Evolutionary conservation across 2,888 invertebrate species (phyloP).

Genomic region (Cataglyphis altisquamis): DNA sequence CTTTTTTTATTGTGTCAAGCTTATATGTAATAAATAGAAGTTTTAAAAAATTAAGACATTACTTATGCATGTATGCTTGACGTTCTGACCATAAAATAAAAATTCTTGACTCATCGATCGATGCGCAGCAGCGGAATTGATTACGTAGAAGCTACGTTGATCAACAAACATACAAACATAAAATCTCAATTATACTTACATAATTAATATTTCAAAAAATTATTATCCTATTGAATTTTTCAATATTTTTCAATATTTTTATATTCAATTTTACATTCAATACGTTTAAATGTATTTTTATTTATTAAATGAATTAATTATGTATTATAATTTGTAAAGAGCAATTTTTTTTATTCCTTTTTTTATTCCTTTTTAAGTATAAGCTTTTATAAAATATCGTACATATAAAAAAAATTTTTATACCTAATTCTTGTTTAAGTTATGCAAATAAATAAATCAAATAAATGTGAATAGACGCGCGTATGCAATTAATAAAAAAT

Average conservation of each 20-base stretch:
- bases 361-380: not conserved
- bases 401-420: not conserved
- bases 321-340: not conserved
- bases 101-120: not conserved
- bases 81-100: not conserved
- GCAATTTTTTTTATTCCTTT: not conserved
- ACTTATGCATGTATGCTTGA: not conserved
- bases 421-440: not conserved
- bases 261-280: not conserved
- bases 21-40: not conserved
- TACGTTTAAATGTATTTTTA: not conserved
- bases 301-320: not conserved
- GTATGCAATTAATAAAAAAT: not conserved
- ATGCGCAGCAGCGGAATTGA: not conserved
- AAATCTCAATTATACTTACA: not conserved
- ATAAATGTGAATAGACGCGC: not conserved
- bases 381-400: not conserved
- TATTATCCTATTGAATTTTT: not conserved
- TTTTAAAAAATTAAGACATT: not conserved
- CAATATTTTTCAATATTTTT: not conserved
- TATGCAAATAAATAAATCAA: not conserved
- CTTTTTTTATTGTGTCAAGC: not conserved
- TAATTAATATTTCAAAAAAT: not conserved
- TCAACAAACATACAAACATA: not conserved
- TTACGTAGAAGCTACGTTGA: not conserved